phyloP scores from a whole-genome alignment of 1,140 invertebrate genomes.

The Drosophila repleta region DNA sequence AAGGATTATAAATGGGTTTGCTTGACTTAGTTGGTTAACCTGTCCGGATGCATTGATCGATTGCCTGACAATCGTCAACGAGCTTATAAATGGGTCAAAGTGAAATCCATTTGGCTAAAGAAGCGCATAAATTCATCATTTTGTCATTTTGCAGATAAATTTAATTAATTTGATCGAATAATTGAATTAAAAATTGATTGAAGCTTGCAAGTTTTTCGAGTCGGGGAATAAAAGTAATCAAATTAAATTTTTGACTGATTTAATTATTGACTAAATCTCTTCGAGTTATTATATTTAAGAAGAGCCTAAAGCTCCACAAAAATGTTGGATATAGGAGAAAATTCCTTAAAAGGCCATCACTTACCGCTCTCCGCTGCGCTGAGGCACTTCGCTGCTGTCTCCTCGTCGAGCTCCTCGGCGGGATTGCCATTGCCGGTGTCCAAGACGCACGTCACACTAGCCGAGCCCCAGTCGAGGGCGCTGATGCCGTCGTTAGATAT shows the following conservation, averaged over 20 bases:
- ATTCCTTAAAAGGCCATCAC: conserved; percentile 17
- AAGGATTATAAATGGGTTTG: conserved; percentile 77
- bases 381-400: conserved; percentile 73
- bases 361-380: conserved; percentile 77
- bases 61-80: conserved; percentile 46
- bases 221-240: neutral
- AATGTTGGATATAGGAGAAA: no score
- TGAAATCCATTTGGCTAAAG: conserved; percentile 10
- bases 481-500: conserved; percentile 65
- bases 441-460: conserved; percentile 62
- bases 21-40: conserved; percentile 8
- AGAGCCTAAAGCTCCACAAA: no score
- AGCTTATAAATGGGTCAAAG: conserved; percentile 13
- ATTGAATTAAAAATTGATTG: neutral
- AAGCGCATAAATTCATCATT: conserved; percentile 6
- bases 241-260: neutral
- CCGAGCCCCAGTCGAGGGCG: conserved; percentile 64
- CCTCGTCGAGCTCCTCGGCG: conserved; percentile 67
- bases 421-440: conserved; percentile 61
- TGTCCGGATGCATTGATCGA: conserved; percentile 63
- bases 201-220: no score
- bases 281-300: no score
- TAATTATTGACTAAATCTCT: no score
- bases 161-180: neutral
- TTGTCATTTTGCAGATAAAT: neutral